Evolutionary conservation across 2,888 invertebrate genomes (phyloP).

Genomic region (Drosophila bunnanda): DNA sequence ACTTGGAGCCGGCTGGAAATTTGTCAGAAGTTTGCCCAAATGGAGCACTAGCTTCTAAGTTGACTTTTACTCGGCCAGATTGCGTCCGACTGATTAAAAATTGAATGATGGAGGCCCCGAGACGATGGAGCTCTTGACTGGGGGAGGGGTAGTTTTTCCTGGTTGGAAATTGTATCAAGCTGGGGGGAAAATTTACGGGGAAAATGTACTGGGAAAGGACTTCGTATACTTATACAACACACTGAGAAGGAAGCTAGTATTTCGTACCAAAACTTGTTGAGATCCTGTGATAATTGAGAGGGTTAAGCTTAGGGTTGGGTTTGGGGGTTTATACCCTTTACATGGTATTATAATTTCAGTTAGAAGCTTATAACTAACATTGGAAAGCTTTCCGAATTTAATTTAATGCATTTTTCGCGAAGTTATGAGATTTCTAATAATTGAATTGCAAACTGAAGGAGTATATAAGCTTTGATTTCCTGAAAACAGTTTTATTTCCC

Average conservation of each 20-base stretch:
- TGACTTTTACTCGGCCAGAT: slow-evolving; percentile 34
- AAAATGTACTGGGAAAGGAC: background rate
- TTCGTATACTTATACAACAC: slow-evolving; percentile 6
- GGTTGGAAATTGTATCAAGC: slow-evolving; percentile 3
- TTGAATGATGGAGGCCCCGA: slow-evolving; percentile 66
- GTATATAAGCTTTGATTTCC: too few relatives aligned
- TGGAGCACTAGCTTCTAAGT: slow-evolving; percentile 10
- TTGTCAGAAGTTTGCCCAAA: slow-evolving; percentile 34
- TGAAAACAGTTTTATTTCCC: too few relatives aligned
- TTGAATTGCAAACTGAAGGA: too few relatives aligned
- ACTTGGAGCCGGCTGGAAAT: slow-evolving; percentile 19
- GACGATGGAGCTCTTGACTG: slow-evolving; percentile 1
- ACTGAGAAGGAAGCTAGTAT: background rate
- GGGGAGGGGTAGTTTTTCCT: background rate
- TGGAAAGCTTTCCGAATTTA: too few relatives aligned
- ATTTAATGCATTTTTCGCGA: too few relatives aligned
- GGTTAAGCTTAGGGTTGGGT: background rate
- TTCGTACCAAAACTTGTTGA: background rate
- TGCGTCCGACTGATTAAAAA: slow-evolving; percentile 66
- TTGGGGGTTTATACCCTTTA: too few relatives aligned
- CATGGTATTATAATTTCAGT: too few relatives aligned
- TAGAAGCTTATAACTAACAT: too few relatives aligned
- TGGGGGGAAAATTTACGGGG: too few relatives aligned
- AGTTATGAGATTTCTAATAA: too few relatives aligned
- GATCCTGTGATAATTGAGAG: background rate